These are phyloP conservation scores for Agriopis marginaria DNA, from an alignment of 2,888 invertebrate species.

Conservation along the genomic window DNA sequence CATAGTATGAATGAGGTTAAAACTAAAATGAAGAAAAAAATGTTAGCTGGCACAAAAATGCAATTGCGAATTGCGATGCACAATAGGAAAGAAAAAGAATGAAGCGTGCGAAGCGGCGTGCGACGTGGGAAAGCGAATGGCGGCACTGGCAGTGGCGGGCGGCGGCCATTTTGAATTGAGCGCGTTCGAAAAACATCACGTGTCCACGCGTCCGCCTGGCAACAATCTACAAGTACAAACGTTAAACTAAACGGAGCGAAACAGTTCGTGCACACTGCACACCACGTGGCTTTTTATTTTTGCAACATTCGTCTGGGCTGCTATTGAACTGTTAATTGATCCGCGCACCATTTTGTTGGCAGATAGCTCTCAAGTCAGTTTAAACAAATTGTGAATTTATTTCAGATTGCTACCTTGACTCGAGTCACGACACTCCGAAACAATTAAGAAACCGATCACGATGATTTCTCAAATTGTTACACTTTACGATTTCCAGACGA, in stretches of 20 bases:
- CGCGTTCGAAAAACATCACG: slow-evolving; percentile 79
- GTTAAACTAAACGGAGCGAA: slow-evolving; percentile 82
- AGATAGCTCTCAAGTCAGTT: slow-evolving; percentile 34
- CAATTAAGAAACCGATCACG: slow-evolving; percentile 42
- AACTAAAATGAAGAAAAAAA: slow-evolving; percentile 21
- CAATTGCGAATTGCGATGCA: slow-evolving; percentile 67
- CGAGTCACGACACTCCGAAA: slow-evolving; percentile 33
- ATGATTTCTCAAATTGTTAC: slow-evolving; percentile 18
- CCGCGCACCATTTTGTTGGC: slow-evolving; percentile 50
- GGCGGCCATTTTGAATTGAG: slow-evolving; percentile 81
- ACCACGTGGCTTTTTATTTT: slow-evolving; percentile 82
- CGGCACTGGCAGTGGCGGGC: slow-evolving; percentile 47
- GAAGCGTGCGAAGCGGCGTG: slow-evolving; percentile 69
- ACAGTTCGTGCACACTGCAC: slow-evolving; percentile 75
- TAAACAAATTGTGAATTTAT: slow-evolving; percentile 31
- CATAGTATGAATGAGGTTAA: slow-evolving; percentile 4
- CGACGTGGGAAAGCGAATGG: slow-evolving; percentile 84
- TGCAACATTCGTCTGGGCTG: slow-evolving; percentile 71
- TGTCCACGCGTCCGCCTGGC: slow-evolving; percentile 80
- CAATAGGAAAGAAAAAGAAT: slow-evolving; percentile 74
- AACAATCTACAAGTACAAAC: slow-evolving; percentile 68
- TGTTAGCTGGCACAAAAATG: slow-evolving; percentile 54
- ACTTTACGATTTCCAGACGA: slow-evolving; percentile 37
- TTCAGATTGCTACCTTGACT: slow-evolving; percentile 33
- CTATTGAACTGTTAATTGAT: slow-evolving; percentile 66